Conservation (phyloP, 1,140 invertebrate species). For the Trichonephila clavipes region DNA sequence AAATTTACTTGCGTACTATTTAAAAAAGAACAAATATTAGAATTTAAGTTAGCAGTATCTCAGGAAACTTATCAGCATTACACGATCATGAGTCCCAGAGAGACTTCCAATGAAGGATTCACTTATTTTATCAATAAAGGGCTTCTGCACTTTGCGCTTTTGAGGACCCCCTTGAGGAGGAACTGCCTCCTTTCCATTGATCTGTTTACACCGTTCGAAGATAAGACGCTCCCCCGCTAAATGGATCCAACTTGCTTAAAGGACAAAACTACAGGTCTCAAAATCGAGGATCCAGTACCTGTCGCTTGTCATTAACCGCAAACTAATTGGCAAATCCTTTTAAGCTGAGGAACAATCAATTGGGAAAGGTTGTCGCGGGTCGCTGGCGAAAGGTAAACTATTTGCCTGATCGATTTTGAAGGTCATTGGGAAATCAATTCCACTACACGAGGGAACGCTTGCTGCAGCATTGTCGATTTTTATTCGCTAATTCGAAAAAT, state of each 20-base stretch:
- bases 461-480: too few relatives aligned
- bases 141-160: neutral
- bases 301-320: neutral
- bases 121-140: neutral
- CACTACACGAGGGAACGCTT: neutral
- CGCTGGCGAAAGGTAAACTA: neutral
- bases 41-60: too few relatives aligned
- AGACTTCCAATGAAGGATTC: too few relatives aligned
- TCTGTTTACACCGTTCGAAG: neutral
- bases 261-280: neutral
- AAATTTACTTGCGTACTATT: too few relatives aligned
- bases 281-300: neutral
- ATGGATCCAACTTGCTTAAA: neutral
- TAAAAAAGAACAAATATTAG: too few relatives aligned
- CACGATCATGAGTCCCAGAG: too few relatives aligned
- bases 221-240: neutral
- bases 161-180: neutral
- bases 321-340: slow-evolving; percentile 23
- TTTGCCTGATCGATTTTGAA: neutral
- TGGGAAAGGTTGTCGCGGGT: neutral
- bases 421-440: neutral
- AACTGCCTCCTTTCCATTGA: neutral
- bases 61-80: too few relatives aligned
- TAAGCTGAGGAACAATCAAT: neutral
- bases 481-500: too few relatives aligned